Evolutionary conservation across 1,140 invertebrate species (phyloP).

Genomic region (Halesus radiatus): DNA sequence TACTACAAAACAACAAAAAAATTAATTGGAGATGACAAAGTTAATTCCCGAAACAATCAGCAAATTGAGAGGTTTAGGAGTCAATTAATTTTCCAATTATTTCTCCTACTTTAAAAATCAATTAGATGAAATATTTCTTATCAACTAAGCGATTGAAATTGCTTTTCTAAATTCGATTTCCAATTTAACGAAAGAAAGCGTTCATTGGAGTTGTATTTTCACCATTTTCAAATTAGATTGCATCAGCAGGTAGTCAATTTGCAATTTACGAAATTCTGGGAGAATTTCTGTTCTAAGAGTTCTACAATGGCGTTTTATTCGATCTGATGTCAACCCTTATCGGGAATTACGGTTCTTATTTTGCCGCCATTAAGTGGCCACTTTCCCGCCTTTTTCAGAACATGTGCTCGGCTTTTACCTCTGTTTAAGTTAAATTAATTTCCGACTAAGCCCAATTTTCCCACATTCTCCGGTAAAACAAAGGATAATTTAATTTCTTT

Average conservation of each 20-base stretch:
- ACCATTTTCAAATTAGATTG: constrained; percentile 15
- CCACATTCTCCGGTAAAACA: too few relatives aligned
- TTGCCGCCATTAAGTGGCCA: constrained; percentile 7
- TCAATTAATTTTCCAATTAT: too few relatives aligned
- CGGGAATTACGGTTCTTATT: constrained; percentile 1
- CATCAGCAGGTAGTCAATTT: constrained; percentile 11
- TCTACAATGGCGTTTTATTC: constrained; percentile 6
- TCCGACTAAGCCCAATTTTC: too few relatives aligned
- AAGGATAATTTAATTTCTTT: too few relatives aligned
- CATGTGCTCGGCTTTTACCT: neutral
- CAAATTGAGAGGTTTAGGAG: too few relatives aligned
- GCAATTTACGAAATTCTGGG: constrained; percentile 4
- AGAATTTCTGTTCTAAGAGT: neutral
- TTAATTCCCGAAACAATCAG: too few relatives aligned
- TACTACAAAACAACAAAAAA: too few relatives aligned
- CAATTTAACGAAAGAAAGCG: constrained; percentile 13
- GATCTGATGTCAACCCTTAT: constrained; percentile 23
- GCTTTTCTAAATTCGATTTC: constrained; percentile 8
- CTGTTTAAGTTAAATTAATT: too few relatives aligned
- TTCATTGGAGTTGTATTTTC: neutral
- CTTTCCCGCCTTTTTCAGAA: constrained; percentile 10
- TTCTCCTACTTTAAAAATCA: too few relatives aligned
- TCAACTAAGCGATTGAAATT: neutral
- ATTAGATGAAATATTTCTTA: neutral
- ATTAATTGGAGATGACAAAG: too few relatives aligned